Conservation (phyloP, 1,140 invertebrate species). For the Stegodyphus mimosarum region DNA sequence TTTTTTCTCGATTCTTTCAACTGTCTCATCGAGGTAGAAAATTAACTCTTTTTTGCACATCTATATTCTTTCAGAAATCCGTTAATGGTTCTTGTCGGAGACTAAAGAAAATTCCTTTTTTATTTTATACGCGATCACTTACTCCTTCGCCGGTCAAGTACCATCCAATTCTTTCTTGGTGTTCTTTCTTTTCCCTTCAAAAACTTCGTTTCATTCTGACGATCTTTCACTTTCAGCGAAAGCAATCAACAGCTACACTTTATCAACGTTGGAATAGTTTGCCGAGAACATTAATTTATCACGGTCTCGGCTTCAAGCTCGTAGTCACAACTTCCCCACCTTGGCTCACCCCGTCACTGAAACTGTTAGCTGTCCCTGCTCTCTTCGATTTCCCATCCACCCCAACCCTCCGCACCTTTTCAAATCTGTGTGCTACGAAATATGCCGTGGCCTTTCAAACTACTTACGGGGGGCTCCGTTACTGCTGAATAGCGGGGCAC, state of each 20-base stretch:
- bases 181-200: conserved; percentile 9
- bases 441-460: neutral
- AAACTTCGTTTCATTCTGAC: conserved; percentile 30
- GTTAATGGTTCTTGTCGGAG: conserved; percentile 42
- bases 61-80: conserved; percentile 51
- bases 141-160: conserved; percentile 24
- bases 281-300: conserved; percentile 48
- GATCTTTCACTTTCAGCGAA: conserved; percentile 36
- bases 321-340: neutral
- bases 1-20: conserved; percentile 23
- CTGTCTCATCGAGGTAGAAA: conserved; percentile 37
- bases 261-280: conserved; percentile 53
- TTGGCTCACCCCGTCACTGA: conserved; percentile 6
- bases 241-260: conserved; percentile 50
- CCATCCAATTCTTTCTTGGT: conserved; percentile 14
- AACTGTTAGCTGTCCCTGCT: neutral
- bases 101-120: conserved; percentile 29
- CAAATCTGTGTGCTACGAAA: neutral
- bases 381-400: neutral
- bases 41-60: conserved; percentile 47
- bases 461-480: too few relatives aligned
- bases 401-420: neutral
- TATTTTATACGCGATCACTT: conserved; percentile 50
- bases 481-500: too few relatives aligned
- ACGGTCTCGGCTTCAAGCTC: conserved; percentile 4